Percentiles rank a stretch among this genome's conserved stretches.
Conservation (phyloP, 2,797 vertebrate species). For the Kryptopterus vitreolus region DNA sequence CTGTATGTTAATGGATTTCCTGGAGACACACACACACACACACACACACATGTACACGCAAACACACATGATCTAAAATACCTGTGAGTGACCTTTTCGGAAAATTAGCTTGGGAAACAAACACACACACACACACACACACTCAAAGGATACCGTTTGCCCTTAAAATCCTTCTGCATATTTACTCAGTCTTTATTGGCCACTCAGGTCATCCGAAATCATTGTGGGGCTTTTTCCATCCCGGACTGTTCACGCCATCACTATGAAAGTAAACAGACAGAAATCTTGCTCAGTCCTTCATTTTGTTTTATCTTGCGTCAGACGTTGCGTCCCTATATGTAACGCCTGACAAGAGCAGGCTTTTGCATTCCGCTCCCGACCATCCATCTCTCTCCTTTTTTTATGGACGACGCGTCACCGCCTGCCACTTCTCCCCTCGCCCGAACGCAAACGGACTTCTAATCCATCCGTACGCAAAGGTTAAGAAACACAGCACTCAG, state of each 20-base stretch:
- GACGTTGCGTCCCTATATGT: not conserved
- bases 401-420: constrained; percentile 50
- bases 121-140: constrained; percentile 26
- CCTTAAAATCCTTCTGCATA: constrained; percentile 48
- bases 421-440: constrained; percentile 44
- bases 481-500: constrained; percentile 44
- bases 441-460: constrained; percentile 53
- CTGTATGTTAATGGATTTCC: constrained; percentile 40
- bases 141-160: constrained; percentile 21
- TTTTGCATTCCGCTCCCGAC: constrained; percentile 26
- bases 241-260: not conserved
- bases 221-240: not conserved
- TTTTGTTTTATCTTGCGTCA: not conserved
- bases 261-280: not conserved
- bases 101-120: constrained; percentile 38
- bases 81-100: constrained; percentile 50
- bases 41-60: not conserved
- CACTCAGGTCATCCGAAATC: constrained; percentile 29
- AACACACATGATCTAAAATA: constrained; percentile 19
- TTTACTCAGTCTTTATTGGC: constrained; percentile 48
- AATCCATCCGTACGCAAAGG: constrained; percentile 43
- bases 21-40: not conserved
- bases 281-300: not conserved
- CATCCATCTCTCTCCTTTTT: constrained; percentile 23
- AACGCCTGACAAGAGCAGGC: not conserved